Evolutionary conservation across 2,888 invertebrate species (phyloP).

Genomic region (Hemithea aestivaria): DNA sequence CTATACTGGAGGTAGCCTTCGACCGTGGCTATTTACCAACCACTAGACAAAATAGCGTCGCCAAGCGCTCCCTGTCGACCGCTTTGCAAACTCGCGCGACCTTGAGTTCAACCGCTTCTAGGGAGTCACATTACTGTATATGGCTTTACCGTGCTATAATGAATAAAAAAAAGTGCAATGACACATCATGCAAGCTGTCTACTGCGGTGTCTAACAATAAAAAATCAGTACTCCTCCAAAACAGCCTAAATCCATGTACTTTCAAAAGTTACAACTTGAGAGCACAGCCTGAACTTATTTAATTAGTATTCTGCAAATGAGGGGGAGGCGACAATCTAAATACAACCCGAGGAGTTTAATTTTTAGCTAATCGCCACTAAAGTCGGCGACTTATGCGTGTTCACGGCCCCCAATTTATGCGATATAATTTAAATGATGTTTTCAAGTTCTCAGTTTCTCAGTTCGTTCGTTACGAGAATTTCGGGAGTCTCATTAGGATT

Average conservation of each 20-base stretch:
- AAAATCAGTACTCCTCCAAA: constrained; percentile 18
- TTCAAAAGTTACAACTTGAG: constrained; percentile 25
- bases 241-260: neutral
- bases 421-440: constrained; percentile 18
- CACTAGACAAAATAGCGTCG: too few relatives aligned
- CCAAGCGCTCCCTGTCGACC: too few relatives aligned
- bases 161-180: too few relatives aligned
- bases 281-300: constrained; percentile 31
- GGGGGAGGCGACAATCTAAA: constrained; percentile 31
- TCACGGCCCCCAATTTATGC: constrained; percentile 24
- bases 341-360: constrained; percentile 29
- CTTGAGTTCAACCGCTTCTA: too few relatives aligned
- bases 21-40: too few relatives aligned
- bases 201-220: too few relatives aligned
- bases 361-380: constrained; percentile 33
- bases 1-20: too few relatives aligned
- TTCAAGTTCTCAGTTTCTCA: constrained; percentile 10
- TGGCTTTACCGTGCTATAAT: too few relatives aligned
- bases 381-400: constrained; percentile 29
- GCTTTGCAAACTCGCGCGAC: too few relatives aligned
- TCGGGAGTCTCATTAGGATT: constrained; percentile 16
- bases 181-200: too few relatives aligned
- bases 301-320: constrained; percentile 35
- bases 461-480: constrained; percentile 12
- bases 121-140: too few relatives aligned